Percentiles rank a stretch among this genome's conserved stretches.
Conservation (phyloP, 2,888 invertebrate species). For the Xylocampa areola region DNA sequence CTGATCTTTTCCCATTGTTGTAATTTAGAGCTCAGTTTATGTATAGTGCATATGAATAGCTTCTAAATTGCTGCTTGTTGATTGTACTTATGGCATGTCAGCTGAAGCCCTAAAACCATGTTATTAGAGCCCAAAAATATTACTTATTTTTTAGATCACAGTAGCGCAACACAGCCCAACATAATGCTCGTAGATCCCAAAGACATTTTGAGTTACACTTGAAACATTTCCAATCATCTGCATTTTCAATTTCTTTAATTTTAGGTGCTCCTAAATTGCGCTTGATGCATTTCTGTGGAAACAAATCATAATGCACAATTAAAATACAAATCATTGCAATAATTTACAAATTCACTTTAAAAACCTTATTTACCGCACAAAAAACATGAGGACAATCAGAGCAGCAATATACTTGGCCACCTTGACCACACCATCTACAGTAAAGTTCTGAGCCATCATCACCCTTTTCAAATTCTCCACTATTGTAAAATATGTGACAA, state of each 20-base stretch:
- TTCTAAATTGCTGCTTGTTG: background rate
- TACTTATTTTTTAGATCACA: slow-evolving; percentile 91
- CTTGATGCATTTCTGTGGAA: slow-evolving; percentile 92
- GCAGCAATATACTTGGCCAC: slow-evolving; percentile 94
- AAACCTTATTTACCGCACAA: slow-evolving; percentile 92
- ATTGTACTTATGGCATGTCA: no score
- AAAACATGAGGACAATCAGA: slow-evolving; percentile 93
- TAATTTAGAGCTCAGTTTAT: no score
- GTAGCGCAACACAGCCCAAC: slow-evolving; percentile 93
- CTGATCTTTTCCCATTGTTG: no score
- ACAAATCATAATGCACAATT: background rate
- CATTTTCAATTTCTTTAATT: slow-evolving; percentile 92
- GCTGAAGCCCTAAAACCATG: no score
- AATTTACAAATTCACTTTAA: no score
- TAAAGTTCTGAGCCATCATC: slow-evolving; percentile 95
- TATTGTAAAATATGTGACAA: slow-evolving; percentile 94
- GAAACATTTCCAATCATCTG: slow-evolving; percentile 95
- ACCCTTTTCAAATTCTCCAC: slow-evolving; percentile 95
- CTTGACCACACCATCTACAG: slow-evolving; percentile 96
- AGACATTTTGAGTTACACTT: slow-evolving; percentile 92
- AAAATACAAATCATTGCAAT: no score
- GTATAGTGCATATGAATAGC: no score
- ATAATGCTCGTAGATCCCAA: slow-evolving; percentile 91
- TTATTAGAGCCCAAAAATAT: slow-evolving; percentile 25
- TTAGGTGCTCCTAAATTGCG: slow-evolving; percentile 92